phyloP scores from a whole-genome alignment of 2,113 vertebrate genomes.

The Aegypius monachus region DNA sequence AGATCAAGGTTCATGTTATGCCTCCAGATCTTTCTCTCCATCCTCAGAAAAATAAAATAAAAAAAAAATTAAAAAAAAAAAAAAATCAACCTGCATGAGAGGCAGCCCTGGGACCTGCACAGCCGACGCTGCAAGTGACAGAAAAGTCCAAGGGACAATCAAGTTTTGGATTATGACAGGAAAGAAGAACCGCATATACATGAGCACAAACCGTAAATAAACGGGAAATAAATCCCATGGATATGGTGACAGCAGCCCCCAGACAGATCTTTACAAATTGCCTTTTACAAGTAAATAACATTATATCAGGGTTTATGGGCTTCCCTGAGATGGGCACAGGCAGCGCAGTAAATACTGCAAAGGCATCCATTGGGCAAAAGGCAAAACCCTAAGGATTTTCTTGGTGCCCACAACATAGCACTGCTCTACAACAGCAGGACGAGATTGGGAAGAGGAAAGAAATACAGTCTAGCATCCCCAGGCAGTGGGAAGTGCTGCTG shows the following conservation, averaged over 20 bases:
- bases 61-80: no score
- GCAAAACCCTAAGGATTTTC: background rate
- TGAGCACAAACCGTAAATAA: background rate
- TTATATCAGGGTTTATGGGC: conserved; percentile 1
- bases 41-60: background rate
- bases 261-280: conserved; percentile 36
- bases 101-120: background rate
- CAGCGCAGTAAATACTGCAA: background rate
- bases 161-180: background rate
- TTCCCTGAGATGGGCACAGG: background rate
- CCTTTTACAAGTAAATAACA: conserved; percentile 45
- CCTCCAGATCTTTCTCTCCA: background rate
- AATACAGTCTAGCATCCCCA: fast-evolving
- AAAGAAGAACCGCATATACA: background rate
- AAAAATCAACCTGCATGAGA: background rate
- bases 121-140: background rate
- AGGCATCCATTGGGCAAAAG: background rate
- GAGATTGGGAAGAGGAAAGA: background rate
- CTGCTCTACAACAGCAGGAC: background rate
- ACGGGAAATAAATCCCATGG: conserved; percentile 11
- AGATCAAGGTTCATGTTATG: background rate
- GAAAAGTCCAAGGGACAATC: background rate
- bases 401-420: background rate
- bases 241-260: conserved; percentile 18
- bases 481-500: background rate